Evolutionary conservation across 2,888 invertebrate genomes (phyloP), one percentile per base, ranked within the genome.

Genomic region (Byasa hedistus): DNA sequence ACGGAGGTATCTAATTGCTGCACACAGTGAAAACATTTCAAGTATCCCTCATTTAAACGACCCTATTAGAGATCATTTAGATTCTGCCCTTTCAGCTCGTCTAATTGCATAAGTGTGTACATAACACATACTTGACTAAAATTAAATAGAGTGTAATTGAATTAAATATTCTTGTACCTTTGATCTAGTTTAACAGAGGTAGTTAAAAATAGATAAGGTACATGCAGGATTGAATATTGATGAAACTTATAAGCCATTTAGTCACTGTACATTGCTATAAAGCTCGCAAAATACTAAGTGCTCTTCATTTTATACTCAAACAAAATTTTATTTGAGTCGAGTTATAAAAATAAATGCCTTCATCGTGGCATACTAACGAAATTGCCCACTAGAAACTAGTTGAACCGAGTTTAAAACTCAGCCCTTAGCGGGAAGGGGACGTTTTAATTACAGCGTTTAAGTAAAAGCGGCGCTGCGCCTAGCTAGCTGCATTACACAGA

Each of bases 381-480:
- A 91, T 88, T 86, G 89, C 85, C 87, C 87, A 83, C 88, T 86
- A 82, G 75, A 80, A 87, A 85, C 85, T 87, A 87, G 86, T 87
- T 85, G 87, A 82, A 81, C 80, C 75, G 84, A 87, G 89, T 89
- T 89, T 87, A 84, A 89, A 89, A 88, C 87, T 87, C 83, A 83
- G 85, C 85, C 89, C 85, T 87, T 83, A 79, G 83, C 76, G 84
- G 75, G 77, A 79, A 81, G 83, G 84, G 85, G 83, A 82, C 86
- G 86, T 89, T 90, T 90, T 91, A 91, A 91, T 91, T 90, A 91
- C 86, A 84, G 81, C 88, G 87, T 90, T 91, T 91, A 91, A 90
- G 91, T 89, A 89, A 89, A 88, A 89, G 91, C 90, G 87, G 79
- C 81, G 82, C 85, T 83, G 83, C 84, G 84, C 87, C 89, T 88